Evolutionary conservation across 2,797 vertebrate genomes (phyloP).

Genomic region (Selene dorsalis): DNA sequence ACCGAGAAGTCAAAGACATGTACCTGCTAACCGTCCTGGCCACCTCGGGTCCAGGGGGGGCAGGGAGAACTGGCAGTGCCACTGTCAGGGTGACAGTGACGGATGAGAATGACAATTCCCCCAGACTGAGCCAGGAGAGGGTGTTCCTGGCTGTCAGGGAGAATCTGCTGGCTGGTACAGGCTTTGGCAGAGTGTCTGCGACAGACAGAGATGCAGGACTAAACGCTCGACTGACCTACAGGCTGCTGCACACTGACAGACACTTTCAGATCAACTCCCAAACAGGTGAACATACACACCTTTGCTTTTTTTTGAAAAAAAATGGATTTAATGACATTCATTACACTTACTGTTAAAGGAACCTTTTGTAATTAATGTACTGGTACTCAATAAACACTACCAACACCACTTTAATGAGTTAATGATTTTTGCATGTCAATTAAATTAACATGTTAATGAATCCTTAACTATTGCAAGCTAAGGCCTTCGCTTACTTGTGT

Average conservation of each 20-base stretch:
- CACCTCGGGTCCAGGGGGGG: constrained; percentile 81
- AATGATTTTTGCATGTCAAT: constrained; percentile 14
- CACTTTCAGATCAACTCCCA: constrained; percentile 94
- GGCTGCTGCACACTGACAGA: constrained; percentile 87
- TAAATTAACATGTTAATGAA: constrained; percentile 6
- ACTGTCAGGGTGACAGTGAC: constrained; percentile 92
- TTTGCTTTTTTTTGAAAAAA: too few species aligned
- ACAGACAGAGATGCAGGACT: constrained; percentile 92
- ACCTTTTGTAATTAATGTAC: constrained; percentile 22
- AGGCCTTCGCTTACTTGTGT: not conserved
- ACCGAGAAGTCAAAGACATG: constrained; percentile 92
- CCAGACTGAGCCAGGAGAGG: constrained; percentile 92
- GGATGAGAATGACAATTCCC: constrained; percentile 95
- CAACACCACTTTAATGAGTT: constrained; percentile 9
- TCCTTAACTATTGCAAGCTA: not conserved
- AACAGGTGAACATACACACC: constrained; percentile 87
- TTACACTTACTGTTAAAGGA: not conserved
- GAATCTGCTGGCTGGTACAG: constrained; percentile 89
- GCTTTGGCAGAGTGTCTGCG: constrained; percentile 90
- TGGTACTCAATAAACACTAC: constrained; percentile 2
- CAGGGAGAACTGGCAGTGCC: constrained; percentile 89
- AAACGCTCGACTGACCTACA: constrained; percentile 92
- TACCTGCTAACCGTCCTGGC: constrained; percentile 92
- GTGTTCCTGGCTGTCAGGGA: constrained; percentile 94
- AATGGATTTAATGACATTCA: not conserved